Percentiles rank a stretch among this genome's conserved stretches.
phyloP scores from a whole-genome alignment of 2,113 vertebrate genomes.

The Sterrhoptilus dennistouni region DNA sequence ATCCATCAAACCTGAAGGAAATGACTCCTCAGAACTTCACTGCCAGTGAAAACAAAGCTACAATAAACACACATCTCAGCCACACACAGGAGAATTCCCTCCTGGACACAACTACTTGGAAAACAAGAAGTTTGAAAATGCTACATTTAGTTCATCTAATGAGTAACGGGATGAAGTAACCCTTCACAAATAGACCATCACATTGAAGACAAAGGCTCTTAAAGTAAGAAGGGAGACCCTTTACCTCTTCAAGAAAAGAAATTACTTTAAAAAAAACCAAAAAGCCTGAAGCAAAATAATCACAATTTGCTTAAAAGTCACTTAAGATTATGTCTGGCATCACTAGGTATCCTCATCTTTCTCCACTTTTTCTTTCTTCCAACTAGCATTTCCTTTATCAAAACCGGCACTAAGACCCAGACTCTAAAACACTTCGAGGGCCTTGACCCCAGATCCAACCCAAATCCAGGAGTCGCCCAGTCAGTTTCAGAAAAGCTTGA shows the following conservation, averaged over 20 bases:
- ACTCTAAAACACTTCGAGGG: not conserved
- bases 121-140: not conserved
- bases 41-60: not conserved
- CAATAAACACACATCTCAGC: not conserved
- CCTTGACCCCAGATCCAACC: not conserved
- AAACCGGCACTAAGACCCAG: not conserved
- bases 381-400: not conserved
- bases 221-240: not conserved
- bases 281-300: not conserved
- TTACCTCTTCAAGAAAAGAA: not conserved
- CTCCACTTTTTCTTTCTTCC: not conserved
- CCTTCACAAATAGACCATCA: not conserved
- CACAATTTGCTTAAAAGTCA: not conserved
- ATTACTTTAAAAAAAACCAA: not conserved
- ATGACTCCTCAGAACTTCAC: not conserved
- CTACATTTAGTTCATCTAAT: not conserved
- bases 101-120: not conserved
- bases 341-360: not conserved
- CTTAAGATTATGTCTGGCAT: not conserved
- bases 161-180: not conserved
- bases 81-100: not conserved
- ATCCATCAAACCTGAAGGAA: slow-evolving; percentile 11
- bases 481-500: not conserved
- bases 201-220: not conserved
- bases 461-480: not conserved